Evolutionary conservation across 2,888 invertebrate species (phyloP), one percentile per base, ranked within the genome.

Genomic region (Argyresthia albistria): DNA sequence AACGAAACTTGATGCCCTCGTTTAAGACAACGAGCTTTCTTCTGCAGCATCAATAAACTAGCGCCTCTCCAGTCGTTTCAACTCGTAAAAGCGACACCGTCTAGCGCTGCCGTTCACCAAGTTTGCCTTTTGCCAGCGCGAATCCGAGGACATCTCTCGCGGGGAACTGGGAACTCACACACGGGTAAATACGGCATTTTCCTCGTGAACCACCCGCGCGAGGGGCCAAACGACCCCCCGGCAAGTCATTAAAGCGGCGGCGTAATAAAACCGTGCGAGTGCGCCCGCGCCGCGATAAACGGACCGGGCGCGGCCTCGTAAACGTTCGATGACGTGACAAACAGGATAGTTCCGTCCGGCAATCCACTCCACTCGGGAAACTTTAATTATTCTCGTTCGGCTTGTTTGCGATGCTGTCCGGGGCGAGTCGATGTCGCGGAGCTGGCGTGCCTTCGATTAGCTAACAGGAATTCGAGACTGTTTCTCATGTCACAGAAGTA

Each of bases 251-350:
- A 50, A 50, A 35, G 42, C 50, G 43, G 50, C 16, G 1, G 54
- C 51, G 56, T 56, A 56, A 48, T 50, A 16, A 43, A 48, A n/a
- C 11, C 46, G 48, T 36, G 42, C 42, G 37, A 50, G 53, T 46
- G 54, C 54, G 52, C 48, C 50, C 50, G 55, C 54, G 55, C 43
- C 56, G 51, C 51, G 51, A 51, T 51, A 51, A 51, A 51, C 51
- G 45, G 43, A 50, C 50, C 43, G 43, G 15, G 42, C 43, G 50
- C 43, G 53, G 52, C 46, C 43, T 58, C 58, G 56, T 58, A 58
- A 58, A 58, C 54, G 51, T 39, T 45, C 51, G 51, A 51, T 51
- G 51, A 51, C 51, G 51, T 51, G 51, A 51, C 51, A 51, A 51
- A 45, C 51, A 51, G 36, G 51, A 48, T 48, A 48, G 48, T 48